Evolutionary conservation across 1,140 invertebrate genomes (phyloP).

Genomic region (Drosophila orosa): DNA sequence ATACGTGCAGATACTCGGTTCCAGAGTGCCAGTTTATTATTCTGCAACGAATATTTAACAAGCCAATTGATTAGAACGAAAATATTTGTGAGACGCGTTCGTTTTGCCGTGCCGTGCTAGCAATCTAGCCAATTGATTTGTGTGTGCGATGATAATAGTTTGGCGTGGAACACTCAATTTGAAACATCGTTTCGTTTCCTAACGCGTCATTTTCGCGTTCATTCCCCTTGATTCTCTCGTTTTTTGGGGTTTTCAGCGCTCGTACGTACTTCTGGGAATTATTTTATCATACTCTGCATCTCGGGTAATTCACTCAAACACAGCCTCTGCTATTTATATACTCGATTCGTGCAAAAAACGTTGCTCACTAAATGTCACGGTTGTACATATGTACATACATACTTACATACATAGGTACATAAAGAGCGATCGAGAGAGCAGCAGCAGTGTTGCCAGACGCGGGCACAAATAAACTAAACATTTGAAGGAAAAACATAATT

Average conservation of each 20-base stretch:
- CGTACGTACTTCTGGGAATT: constrained; percentile 20
- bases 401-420: neutral
- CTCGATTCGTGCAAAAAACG: constrained; percentile 21
- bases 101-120: constrained; percentile 9
- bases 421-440: constrained; percentile 28
- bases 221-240: neutral
- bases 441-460: constrained; percentile 2
- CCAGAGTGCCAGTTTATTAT: constrained; percentile 2
- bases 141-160: constrained; percentile 26
- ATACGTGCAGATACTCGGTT: constrained; percentile 25
- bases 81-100: constrained; percentile 20
- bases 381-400: neutral
- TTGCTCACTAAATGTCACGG: constrained; percentile 29
- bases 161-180: constrained; percentile 34
- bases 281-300: constrained; percentile 16
- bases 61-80: constrained; percentile 32
- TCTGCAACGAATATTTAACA: constrained; percentile 8
- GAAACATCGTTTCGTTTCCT: constrained; percentile 29
- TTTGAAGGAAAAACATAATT: neutral
- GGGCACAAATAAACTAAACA: neutral
- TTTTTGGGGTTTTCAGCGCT: constrained; percentile 1
- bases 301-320: constrained; percentile 39
- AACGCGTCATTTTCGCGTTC: constrained; percentile 23
- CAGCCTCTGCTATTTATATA: constrained; percentile 28
- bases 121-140: constrained; percentile 37